phyloP scores from a whole-genome alignment of 2,888 invertebrate genomes.

The Thecophora atra region DNA sequence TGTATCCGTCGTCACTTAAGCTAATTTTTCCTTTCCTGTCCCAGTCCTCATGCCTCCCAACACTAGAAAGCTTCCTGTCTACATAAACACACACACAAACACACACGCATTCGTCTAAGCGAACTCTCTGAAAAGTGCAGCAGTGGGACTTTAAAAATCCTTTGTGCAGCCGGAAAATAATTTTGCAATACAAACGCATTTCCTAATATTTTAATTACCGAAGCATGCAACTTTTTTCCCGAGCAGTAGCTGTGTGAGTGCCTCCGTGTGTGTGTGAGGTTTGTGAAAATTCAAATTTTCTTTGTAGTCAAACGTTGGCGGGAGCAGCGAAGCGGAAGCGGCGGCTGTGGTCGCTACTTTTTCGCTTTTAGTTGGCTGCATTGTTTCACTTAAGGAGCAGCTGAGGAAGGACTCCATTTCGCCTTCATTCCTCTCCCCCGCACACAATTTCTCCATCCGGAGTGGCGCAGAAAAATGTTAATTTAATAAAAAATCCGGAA shows the following conservation, averaged over 20 bases:
- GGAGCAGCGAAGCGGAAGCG: not conserved
- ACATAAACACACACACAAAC: slow-evolving; percentile 4
- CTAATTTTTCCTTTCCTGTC: slow-evolving; percentile 32
- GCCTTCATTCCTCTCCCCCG: not conserved
- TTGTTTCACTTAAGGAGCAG: not conserved
- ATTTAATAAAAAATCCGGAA: slow-evolving; percentile 62
- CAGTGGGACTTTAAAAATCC: slow-evolving; percentile 21
- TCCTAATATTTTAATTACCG: slow-evolving; percentile 54
- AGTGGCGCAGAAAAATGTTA: slow-evolving; percentile 54
- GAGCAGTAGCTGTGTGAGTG: not conserved
- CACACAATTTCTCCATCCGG: slow-evolving; percentile 22
- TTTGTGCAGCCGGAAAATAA: slow-evolving; percentile 47
- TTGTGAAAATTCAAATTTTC: slow-evolving; percentile 35
- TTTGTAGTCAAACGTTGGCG: not conserved
- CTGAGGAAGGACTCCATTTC: not conserved
- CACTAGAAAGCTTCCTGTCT: slow-evolving; percentile 14
- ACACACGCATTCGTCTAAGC: not conserved
- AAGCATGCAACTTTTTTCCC: slow-evolving; percentile 42
- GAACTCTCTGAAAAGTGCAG: slow-evolving; percentile 16
- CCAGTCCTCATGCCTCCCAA: slow-evolving; percentile 16
- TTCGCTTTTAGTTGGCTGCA: slow-evolving; percentile 41
- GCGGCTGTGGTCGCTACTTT: slow-evolving; percentile 31
- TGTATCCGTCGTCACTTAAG: slow-evolving; percentile 35
- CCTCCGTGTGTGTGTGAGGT: not conserved
- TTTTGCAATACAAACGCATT: slow-evolving; percentile 51